Evolutionary conservation across 2,113 vertebrate species (phyloP).

Genomic region (Drymodes brunneopygia): DNA sequence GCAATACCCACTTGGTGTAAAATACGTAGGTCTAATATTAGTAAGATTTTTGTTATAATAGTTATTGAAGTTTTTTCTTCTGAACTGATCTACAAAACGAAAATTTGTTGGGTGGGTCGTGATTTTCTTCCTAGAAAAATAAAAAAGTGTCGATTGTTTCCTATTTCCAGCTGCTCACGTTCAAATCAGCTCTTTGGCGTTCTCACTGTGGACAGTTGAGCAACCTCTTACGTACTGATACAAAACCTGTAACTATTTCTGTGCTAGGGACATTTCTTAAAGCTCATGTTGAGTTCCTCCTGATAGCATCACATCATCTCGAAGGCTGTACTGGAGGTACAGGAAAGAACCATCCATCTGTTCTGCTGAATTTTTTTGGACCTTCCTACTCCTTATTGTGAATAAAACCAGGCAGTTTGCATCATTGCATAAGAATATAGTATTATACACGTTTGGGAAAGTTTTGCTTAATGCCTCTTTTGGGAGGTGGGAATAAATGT

Average conservation of each 20-base stretch:
- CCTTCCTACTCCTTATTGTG: neutral
- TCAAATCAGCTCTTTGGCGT: neutral
- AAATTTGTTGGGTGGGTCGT: neutral
- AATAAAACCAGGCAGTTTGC: neutral
- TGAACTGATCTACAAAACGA: neutral
- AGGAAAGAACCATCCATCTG: neutral
- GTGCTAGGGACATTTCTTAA: neutral
- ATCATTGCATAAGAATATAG: accelerated
- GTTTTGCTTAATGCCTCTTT: neutral
- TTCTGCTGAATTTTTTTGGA: neutral
- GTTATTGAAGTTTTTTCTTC: neutral
- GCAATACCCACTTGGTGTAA: neutral
- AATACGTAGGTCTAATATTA: neutral
- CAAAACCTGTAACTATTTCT: neutral
- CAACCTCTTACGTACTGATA: neutral
- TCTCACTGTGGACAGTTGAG: neutral
- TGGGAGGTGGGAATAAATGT: neutral
- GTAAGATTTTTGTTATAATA: neutral
- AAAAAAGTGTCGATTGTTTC: neutral
- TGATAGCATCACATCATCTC: neutral
- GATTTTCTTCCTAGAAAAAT: neutral
- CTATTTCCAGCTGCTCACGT: neutral
- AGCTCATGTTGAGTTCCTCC: neutral
- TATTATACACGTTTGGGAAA: neutral
- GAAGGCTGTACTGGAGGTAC: neutral